Percentiles rank a stretch among this genome's conserved stretches.
Evolutionary conservation across 2,113 vertebrate species (phyloP).

Genomic region (Chloebia gouldiae): DNA sequence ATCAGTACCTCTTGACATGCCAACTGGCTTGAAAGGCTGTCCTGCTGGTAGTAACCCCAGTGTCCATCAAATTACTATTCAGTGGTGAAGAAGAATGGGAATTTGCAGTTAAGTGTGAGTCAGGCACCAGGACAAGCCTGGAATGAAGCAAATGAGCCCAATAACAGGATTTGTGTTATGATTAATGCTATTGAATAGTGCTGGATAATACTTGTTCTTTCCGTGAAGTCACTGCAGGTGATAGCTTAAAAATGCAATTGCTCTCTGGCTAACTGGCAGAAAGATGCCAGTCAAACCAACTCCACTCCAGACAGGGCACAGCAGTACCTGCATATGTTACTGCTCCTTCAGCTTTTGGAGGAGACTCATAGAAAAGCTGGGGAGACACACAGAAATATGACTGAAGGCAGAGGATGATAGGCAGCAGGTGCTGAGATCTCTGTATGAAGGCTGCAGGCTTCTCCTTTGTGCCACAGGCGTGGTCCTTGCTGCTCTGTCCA

Average conservation of each 20-base stretch:
- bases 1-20: neutral
- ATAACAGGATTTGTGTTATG: neutral
- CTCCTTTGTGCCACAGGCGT: neutral
- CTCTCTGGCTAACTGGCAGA: neutral
- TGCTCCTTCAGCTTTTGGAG: neutral
- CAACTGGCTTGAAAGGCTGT: neutral
- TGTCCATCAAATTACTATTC: neutral
- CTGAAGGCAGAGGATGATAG: neutral
- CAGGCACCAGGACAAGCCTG: neutral
- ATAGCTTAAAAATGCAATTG: neutral
- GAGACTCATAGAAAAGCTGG: neutral
- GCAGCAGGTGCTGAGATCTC: neutral
- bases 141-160: neutral
- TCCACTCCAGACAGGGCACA: neutral
- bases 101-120: neutral
- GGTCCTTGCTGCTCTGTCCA: accelerated
- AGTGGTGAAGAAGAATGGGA: neutral
- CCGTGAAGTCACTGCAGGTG: neutral
- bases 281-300: neutral
- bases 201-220: neutral
- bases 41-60: neutral
- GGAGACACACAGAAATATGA: neutral
- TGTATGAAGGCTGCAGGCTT: neutral
- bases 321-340: neutral
- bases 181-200: neutral